A percentile compares a stretch with the other conserved stretches of the same genome.
Evolutionary conservation across 2,888 invertebrate genomes (phyloP).

Genomic region (Sminthurinus aureus): DNA sequence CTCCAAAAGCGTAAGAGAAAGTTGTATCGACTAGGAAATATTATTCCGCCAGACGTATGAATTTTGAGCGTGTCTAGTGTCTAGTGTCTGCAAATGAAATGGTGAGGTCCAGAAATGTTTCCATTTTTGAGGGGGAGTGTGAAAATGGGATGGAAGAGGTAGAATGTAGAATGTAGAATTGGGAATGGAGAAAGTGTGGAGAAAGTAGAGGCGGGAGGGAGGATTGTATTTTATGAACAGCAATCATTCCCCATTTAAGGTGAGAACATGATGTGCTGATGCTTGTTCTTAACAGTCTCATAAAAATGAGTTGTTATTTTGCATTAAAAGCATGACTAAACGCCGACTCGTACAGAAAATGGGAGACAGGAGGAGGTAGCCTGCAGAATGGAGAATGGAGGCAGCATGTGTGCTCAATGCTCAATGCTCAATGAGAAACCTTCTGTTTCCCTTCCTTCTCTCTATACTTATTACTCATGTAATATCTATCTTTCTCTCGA

Average conservation of each 20-base stretch:
- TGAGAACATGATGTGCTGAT: constrained; percentile 30
- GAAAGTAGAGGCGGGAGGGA: neutral
- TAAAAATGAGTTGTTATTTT: constrained; percentile 32
- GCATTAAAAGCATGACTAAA: neutral
- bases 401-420: neutral
- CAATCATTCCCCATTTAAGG: constrained; percentile 18
- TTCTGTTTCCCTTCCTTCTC: too few species aligned
- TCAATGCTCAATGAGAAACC: neutral
- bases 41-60: too few species aligned
- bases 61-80: too few species aligned
- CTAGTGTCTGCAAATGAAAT: too few species aligned
- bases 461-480: neutral
- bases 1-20: too few species aligned
- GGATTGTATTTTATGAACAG: constrained; percentile 31
- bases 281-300: constrained; percentile 17
- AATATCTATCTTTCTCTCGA: too few species aligned
- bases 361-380: neutral
- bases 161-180: neutral
- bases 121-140: neutral
- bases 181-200: too few species aligned
- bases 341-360: neutral
- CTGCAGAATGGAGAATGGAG: neutral
- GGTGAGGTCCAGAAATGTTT: too few species aligned
- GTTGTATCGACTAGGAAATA: too few species aligned
- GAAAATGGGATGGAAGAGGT: neutral